Base-by-base conservation (phyloP, 1,140 invertebrate genomes). In the Musca vetustissima region DNA sequence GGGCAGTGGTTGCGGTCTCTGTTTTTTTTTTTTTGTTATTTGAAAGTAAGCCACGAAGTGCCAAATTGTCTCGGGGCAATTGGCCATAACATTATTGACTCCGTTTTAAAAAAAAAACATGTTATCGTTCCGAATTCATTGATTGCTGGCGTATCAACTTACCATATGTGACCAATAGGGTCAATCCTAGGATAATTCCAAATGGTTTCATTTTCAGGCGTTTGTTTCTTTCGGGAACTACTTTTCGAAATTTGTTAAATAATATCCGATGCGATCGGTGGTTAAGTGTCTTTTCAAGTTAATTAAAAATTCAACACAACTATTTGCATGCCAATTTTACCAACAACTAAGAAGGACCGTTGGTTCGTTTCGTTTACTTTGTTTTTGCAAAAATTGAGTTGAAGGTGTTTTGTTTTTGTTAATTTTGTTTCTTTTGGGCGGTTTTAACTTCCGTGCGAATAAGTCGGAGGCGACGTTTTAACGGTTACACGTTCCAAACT, bases 401-500 rank as follows among this genome's bases (percentile, higher is more conserved):
- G 36, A 7, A 11, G 36, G 36, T 43, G 36, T 43, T 43, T 43
- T 13, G 4, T 43, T 59, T 57, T 57, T 28, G n/a, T 57, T n/a
- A n/a, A n/a, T n/a, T n/a, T n/a, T n/a, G n/a, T n/a, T n/a, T n/a
- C n/a, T n/a, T n/a, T n/a, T n/a, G n/a, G 25, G 24, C 14, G 25
- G 25, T n/a, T 59, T 61, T 61, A 11, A 61, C 28, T 61, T 61
- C 57, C 57, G 57, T 61, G 57, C 64, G 64, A 66, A 77, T 66
- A 66, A 71, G 25, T 53, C 53, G 64, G 61, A 66, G 67, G 57
- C 19, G 53, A 78, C 77, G 77, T 78, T 78, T 79, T 77, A 75
- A 79, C 77, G 75, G 77, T 76, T 79, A 69, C 74, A 77, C 77
- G 77, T 79, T 77, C 77, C 77, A 77, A 79, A 79, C 77, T 79